Base-by-base conservation (phyloP, 2,888 invertebrate genomes). In the Sthenelais limicola region DNA sequence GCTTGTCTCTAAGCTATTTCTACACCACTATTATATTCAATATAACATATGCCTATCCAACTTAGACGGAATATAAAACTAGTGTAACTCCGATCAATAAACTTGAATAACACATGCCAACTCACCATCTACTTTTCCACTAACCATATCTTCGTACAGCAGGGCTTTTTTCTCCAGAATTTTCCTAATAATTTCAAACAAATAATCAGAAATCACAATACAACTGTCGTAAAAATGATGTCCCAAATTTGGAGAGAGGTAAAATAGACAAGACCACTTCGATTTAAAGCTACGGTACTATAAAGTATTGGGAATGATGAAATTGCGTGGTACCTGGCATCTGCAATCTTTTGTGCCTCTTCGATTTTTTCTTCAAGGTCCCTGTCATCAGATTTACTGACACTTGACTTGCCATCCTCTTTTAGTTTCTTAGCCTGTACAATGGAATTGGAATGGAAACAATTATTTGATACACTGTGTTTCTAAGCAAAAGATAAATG, bases 311-410 rank as follows among this genome's bases (percentile, higher is more conserved):
- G 9, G 12, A 43, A 9, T 21, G 32, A 9, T 21, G 32, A 26
- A 15, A 35, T 7, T 43, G 3, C 7, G 30, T 48, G n/a, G n/a
- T 26, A 67, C 67, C 69, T 3, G 18, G 69, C 26, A n/a, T 52
- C 43, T 32, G 48, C 38, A 9, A 38, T 18, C 18, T 5, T 32
- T 21, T 69, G 33, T 21, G 18, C 49, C 26, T 69, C 54, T 52
- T 30, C 43, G 9, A 48, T 5, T 38, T 49, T 28, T 15, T 52
- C 69, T 54, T 69, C 69, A 7, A 69, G 9, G n/a, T 69, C 69
- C 49, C 28, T 69, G 1, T 32, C 28, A 21, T 51, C 52, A 3
- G 52, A 1, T 26, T 28, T 28, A 1, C 30, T 18, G 21, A 69
- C 69, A 12, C 69, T 54, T 21, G 69, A 12, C 24, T 54, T 54